A percentile compares a stretch with the other conserved stretches of the same genome.
These are phyloP conservation scores for Meiosimyza platycephala DNA, from an alignment of 2,888 invertebrate genomes.

Conservation along the genomic window DNA sequence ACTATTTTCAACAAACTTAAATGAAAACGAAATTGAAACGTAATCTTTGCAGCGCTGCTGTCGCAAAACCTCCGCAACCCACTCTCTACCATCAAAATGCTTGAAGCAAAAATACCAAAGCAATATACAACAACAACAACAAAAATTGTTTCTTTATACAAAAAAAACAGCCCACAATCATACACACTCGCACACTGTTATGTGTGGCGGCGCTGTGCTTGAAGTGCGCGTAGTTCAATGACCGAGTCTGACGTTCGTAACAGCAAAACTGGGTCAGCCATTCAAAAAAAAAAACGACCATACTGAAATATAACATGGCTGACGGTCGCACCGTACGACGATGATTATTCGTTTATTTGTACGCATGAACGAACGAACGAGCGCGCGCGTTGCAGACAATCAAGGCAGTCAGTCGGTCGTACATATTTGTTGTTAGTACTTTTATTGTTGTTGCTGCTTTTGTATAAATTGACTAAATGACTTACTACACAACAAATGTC, in stretches of 20 bases:
- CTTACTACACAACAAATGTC: background rate
- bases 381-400: conserved; percentile 2
- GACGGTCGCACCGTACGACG: background rate
- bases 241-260: conserved; percentile 58
- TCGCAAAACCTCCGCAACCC: background rate
- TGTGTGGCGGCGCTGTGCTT: background rate
- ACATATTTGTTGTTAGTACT: background rate
- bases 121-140: background rate
- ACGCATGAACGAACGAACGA: background rate
- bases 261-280: conserved; percentile 57
- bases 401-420: conserved; percentile 9
- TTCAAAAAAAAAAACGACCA: too few species aligned
- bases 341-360: conserved; percentile 1
- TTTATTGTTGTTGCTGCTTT: too few species aligned
- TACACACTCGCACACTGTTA: background rate
- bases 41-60: conserved; percentile 29
- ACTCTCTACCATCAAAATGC: background rate
- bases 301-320: conserved; percentile 12
- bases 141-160: background rate
- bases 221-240: conserved; percentile 54
- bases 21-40: conserved; percentile 36
- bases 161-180: background rate
- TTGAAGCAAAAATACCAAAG: too few species aligned
- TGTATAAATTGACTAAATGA: background rate
- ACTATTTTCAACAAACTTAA: conserved; percentile 13